phyloP scores from a whole-genome alignment of 2,113 vertebrate species.

The Paramisgurnus dabryanus region DNA sequence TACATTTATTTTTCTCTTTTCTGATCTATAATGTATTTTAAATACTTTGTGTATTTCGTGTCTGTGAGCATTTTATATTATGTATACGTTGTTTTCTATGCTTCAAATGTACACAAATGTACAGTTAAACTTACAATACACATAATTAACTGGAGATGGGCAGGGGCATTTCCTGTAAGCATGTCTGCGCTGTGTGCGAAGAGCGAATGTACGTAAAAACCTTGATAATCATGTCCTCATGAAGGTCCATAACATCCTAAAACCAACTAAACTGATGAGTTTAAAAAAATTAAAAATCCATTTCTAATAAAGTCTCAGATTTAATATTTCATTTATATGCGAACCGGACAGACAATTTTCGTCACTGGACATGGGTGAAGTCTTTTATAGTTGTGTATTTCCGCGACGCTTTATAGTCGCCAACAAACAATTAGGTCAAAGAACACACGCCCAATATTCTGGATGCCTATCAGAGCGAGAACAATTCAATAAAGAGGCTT shows the following conservation, averaged over 20 bases:
- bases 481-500: slow-evolving; percentile 70
- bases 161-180: neutral
- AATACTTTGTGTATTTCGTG: too few species aligned
- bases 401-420: slow-evolving; percentile 64
- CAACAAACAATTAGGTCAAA: slow-evolving; percentile 71
- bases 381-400: slow-evolving; percentile 72
- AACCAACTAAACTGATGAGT: neutral
- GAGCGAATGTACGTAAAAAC: too few species aligned
- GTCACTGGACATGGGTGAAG: slow-evolving; percentile 50
- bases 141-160: neutral
- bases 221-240: neutral
- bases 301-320: slow-evolving; percentile 41
- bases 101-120: too few species aligned
- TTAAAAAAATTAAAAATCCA: slow-evolving; percentile 4
- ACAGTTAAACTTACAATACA: too few species aligned
- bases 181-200: too few species aligned
- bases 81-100: too few species aligned
- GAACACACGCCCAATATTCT: slow-evolving; percentile 68
- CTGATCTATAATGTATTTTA: too few species aligned
- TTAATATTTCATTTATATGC: slow-evolving; percentile 49
- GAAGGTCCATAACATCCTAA: neutral
- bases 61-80: too few species aligned
- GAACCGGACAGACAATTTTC: slow-evolving; percentile 35
- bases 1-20: too few species aligned
- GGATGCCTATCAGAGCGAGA: slow-evolving; percentile 64